A percentile compares a stretch with the other conserved stretches of the same genome.
Evolutionary conservation across 2,888 invertebrate genomes (phyloP).

Genomic region (Drosophila neonasuta): DNA sequence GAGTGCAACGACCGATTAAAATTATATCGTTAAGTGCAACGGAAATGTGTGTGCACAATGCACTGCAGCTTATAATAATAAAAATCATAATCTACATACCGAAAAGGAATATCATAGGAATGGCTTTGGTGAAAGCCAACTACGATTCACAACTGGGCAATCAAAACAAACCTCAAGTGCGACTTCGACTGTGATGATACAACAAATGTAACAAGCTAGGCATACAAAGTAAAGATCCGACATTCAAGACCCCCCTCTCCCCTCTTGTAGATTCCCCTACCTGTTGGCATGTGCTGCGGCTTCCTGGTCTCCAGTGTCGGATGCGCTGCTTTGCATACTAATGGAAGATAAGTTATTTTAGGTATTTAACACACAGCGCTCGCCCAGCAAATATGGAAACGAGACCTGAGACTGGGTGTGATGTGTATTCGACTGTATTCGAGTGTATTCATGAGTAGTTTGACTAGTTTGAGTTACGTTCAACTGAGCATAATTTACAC

Average conservation of each 20-base stretch:
- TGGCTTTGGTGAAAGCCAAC: conserved; percentile 32
- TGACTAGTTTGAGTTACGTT: conserved; percentile 57
- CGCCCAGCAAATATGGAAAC: conserved; percentile 32
- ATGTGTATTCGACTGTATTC: neutral
- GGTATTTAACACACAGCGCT: conserved; percentile 55
- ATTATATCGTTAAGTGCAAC: conserved; percentile 44
- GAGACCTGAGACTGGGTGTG: conserved; percentile 9
- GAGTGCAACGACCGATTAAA: conserved; percentile 60
- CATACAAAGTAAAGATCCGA: conserved; percentile 47
- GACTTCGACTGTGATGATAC: conserved; percentile 33
- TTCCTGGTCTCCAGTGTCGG: conserved; percentile 57
- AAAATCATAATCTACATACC: conserved; percentile 28
- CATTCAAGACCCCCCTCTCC: neutral
- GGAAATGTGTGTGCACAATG: conserved; percentile 35
- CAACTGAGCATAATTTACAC: conserved; percentile 41
- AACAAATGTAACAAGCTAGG: conserved; percentile 51
- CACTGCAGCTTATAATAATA: conserved; percentile 25
- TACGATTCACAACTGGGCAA: conserved; percentile 1
- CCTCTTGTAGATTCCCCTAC: too few relatives aligned
- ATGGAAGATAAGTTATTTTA: conserved; percentile 48
- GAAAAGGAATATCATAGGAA: neutral
- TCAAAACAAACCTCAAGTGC: conserved; percentile 36
- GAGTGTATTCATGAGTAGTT: conserved; percentile 50
- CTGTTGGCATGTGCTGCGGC: conserved; percentile 56
- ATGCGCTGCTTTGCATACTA: conserved; percentile 65